These are phyloP conservation scores for Noctuana brunneofusca DNA, from an alignment of 2,888 invertebrate genomes.

Conservation along the genomic window DNA sequence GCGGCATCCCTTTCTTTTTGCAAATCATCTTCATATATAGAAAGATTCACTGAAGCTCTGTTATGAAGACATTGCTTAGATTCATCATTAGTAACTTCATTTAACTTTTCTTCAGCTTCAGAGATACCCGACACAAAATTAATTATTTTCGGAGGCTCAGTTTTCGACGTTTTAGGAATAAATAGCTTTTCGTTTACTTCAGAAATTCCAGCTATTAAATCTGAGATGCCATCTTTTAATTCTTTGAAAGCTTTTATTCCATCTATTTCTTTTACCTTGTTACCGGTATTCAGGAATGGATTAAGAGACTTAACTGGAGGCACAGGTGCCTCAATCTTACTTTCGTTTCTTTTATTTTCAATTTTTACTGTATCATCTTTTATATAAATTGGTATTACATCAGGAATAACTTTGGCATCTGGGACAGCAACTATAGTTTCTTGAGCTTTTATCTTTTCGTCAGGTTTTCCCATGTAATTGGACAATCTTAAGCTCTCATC, in stretches of 20 bases:
- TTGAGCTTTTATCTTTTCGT: slow-evolving; percentile 49
- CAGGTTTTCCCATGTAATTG: slow-evolving; percentile 47
- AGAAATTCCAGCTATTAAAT: slow-evolving; percentile 77
- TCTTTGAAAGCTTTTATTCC: slow-evolving; percentile 78
- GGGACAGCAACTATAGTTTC: slow-evolving; percentile 55
- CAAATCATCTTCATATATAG: slow-evolving; percentile 74
- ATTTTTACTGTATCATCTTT: slow-evolving; percentile 60
- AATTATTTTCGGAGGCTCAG: slow-evolving; percentile 41
- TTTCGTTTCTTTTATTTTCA: slow-evolving; percentile 43
- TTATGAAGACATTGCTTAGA: slow-evolving; percentile 53
- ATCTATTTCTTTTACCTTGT: slow-evolving; percentile 69
- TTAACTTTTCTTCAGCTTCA: slow-evolving; percentile 64
- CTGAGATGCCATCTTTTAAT: slow-evolving; percentile 77
- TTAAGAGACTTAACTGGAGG: slow-evolving; percentile 63
- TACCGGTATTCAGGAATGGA: slow-evolving; percentile 67
- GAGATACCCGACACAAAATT: slow-evolving; percentile 53
- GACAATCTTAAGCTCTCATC: slow-evolving; percentile 64
- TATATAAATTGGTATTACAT: slow-evolving; percentile 53
- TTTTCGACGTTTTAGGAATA: slow-evolving; percentile 54
- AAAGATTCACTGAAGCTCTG: slow-evolving; percentile 68
- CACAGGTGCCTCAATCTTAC: slow-evolving; percentile 41
- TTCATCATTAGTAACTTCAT: slow-evolving; percentile 55
- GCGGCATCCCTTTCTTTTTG: slow-evolving; percentile 64
- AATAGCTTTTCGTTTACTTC: slow-evolving; percentile 77
- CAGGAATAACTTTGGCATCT: slow-evolving; percentile 57